Base-by-base conservation (phyloP, 1,140 invertebrate genomes). In the Latrodectus geometricus region DNA sequence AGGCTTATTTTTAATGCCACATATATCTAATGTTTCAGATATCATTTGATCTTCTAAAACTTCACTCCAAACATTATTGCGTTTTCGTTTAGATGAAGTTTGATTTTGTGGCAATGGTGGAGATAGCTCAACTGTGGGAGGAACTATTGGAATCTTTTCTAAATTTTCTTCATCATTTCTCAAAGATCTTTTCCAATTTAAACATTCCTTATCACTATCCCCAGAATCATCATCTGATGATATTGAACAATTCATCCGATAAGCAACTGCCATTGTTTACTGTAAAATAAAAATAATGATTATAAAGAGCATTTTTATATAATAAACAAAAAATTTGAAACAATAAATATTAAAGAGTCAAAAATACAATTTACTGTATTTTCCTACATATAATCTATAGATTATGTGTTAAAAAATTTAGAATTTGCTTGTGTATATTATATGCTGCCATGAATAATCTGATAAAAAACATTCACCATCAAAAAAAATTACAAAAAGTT, bases 1-100 rank as follows among this genome's bases (percentile, higher is more conserved):
- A 23, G 77, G 85, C 68, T 80, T 87, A 14, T 69, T 73, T 56
- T 87, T 80, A 8, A 87, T 49, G 4, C 66, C 56, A 75, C 77
- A 80, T 15, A 49, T 12, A 23, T 66, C 61, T 14, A 87, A 69
- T 48, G 49, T 49, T 54, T 80, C 69, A 4, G 77, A 74, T 17
- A 87, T 66, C 48, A 75, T 50, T 48, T 87, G 85, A 73, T 80
- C 85, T 54, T 80, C 21, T 9, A 87, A 35, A 35, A 87, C 85
- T 7, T 80, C 78, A 68, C 74, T 21, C 85, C 85, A 87, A 15
- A 87, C 75, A 52, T 54, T 80, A 49, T 87, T 87, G 12, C 70
- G 74, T 56, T 87, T 87, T 8, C 72, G 61, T 20, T 80, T 80
- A 52, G 11, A 21, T 9, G 69, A 70, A 70, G 11, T 21, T 0